phyloP scores from a whole-genome alignment of 37 sponge, comb jelly and placozoan species.

The Chondrilla cf. caribensis region DNA sequence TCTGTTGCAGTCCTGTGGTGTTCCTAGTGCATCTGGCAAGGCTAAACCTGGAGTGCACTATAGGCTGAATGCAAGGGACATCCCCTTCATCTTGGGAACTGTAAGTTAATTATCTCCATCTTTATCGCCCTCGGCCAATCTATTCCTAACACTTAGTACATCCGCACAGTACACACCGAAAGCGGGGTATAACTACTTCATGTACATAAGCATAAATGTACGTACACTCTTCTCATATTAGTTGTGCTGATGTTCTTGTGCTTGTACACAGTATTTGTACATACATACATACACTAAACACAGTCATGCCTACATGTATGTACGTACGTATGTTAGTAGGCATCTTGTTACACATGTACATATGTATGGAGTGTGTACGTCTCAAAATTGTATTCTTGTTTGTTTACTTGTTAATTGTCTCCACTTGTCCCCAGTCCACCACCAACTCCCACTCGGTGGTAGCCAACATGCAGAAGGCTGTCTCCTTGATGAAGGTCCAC shows the following conservation, averaged over 20 bases:
- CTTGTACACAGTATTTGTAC: too few relatives aligned
- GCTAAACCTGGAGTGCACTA: conserved; percentile 56
- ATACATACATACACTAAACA: too few relatives aligned
- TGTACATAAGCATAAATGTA: background rate
- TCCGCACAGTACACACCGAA: too few relatives aligned
- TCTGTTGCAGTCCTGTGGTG: background rate
- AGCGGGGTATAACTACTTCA: too few relatives aligned
- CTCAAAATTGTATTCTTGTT: background rate
- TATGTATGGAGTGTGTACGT: background rate
- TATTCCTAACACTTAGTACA: too few relatives aligned
- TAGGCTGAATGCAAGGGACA: conserved; percentile 47
- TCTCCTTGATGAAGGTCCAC: conserved; percentile 72
- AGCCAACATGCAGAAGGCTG: conserved; percentile 63
- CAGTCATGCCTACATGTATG: too few relatives aligned
- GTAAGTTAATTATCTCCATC: background rate
- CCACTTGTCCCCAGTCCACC: conserved; percentile 52
- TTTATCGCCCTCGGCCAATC: too few relatives aligned
- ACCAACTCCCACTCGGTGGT: conserved; percentile 66
- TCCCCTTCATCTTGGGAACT: conserved; percentile 65
- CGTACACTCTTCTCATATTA: background rate
- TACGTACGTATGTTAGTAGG: too few relatives aligned
- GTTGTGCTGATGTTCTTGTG: background rate
- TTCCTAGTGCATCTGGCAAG: background rate
- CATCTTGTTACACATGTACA: background rate
- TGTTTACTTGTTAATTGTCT: background rate